These are phyloP conservation scores for Archips xylosteana DNA, from an alignment of 2,888 invertebrate genomes.

Conservation along the genomic window DNA sequence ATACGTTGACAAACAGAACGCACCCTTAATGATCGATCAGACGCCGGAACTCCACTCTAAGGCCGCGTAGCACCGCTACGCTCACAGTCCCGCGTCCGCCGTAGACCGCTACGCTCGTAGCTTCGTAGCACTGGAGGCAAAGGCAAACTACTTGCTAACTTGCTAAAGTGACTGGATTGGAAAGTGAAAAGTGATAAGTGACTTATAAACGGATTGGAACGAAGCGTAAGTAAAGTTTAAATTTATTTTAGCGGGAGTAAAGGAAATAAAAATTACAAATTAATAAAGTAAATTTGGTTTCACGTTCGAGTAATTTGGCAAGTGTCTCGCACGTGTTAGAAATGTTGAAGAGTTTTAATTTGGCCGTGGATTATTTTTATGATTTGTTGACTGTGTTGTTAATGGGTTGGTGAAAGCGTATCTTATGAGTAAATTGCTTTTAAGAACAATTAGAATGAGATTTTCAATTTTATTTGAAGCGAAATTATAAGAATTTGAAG, in stretches of 20 bases:
- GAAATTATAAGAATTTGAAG: too few species aligned
- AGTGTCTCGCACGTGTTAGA: slow-evolving; percentile 12
- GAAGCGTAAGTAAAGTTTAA: slow-evolving; percentile 35
- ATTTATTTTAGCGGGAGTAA: neutral
- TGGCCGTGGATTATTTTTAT: slow-evolving; percentile 16
- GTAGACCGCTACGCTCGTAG: slow-evolving; percentile 34
- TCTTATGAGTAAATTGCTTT: neutral
- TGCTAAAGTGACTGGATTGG: slow-evolving; percentile 19
- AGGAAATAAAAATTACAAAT: neutral
- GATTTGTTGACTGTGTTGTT: slow-evolving; percentile 25
- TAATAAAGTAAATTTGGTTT: neutral
- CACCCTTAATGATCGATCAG: slow-evolving; percentile 43
- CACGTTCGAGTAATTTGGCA: slow-evolving; percentile 7
- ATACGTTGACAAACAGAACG: slow-evolving; percentile 37
- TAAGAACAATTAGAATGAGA: neutral
- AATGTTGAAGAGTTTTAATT: slow-evolving; percentile 26
- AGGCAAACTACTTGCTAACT: slow-evolving; percentile 26
- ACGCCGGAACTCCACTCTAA: slow-evolving; percentile 24
- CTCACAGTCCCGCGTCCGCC: slow-evolving; percentile 28
- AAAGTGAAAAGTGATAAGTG: slow-evolving; percentile 37
- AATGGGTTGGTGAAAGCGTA: neutral
- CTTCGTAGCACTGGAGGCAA: slow-evolving; percentile 26
- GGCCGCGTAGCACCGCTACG: slow-evolving; percentile 17
- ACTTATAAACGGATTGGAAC: slow-evolving; percentile 25
- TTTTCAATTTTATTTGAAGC: neutral